Conservation (phyloP, 2,888 invertebrate genomes). For the Congeria kusceri region DNA sequence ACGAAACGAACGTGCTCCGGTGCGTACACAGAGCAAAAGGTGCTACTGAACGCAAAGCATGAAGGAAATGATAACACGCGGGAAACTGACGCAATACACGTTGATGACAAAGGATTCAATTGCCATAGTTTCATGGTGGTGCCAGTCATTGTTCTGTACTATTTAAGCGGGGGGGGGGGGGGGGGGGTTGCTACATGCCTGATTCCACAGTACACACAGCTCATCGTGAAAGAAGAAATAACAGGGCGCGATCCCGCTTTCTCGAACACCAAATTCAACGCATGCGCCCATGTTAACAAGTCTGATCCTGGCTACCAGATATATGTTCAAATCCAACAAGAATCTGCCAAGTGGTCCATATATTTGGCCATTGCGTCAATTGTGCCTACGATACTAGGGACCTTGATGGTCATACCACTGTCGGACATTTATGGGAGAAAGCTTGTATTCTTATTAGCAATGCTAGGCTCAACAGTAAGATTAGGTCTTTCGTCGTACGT, state of each 20-base stretch:
- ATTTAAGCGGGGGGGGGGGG: slow-evolving; percentile 20
- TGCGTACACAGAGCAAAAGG: too few species aligned
- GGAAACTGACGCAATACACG: too few species aligned
- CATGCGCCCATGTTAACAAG: slow-evolving; percentile 9
- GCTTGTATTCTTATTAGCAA: slow-evolving; percentile 39
- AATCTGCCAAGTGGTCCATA: slow-evolving; percentile 42
- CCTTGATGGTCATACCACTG: slow-evolving; percentile 50
- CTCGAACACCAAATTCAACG: not conserved
- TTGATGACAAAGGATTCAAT: slow-evolving; percentile 15
- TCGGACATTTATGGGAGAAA: slow-evolving; percentile 55
- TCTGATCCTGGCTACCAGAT: slow-evolving; percentile 14
- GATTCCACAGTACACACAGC: slow-evolving; percentile 43
- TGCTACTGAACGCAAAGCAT: too few species aligned
- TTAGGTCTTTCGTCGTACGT: slow-evolving; percentile 11
- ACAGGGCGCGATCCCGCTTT: not conserved
- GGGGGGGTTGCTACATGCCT: slow-evolving; percentile 27
- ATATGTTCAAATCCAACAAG: slow-evolving; percentile 37
- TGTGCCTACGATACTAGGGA: slow-evolving; percentile 52
- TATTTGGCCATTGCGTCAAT: slow-evolving; percentile 29
- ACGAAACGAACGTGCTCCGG: too few species aligned
- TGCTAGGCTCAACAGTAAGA: slow-evolving; percentile 20
- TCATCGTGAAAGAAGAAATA: slow-evolving; percentile 16
- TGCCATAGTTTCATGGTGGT: slow-evolving; percentile 11
- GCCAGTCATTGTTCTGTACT: slow-evolving; percentile 31
- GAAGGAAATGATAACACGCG: too few species aligned